Conservation (phyloP, 2,888 invertebrate species). For the Conus canariensis region DNA sequence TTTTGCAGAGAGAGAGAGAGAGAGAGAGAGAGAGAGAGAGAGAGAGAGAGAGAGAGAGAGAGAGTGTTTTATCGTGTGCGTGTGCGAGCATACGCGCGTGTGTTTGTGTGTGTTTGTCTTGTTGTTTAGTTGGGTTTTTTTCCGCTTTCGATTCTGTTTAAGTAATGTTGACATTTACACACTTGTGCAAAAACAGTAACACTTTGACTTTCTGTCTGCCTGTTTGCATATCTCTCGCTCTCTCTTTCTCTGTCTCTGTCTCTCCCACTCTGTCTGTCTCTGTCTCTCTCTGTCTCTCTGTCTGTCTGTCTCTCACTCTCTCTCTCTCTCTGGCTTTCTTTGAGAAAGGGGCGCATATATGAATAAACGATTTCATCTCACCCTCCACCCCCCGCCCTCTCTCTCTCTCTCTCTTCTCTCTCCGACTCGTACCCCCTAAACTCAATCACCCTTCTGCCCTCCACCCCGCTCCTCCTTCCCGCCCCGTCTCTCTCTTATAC, state of each 20-base stretch:
- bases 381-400: neutral
- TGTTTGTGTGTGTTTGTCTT: conserved; percentile 20
- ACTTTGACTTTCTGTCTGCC: too few relatives aligned
- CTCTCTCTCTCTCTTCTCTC: neutral
- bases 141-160: too few relatives aligned
- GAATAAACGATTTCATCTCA: neutral
- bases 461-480: neutral
- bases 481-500: neutral
- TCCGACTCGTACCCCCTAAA: neutral
- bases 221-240: neutral
- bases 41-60: too few relatives aligned
- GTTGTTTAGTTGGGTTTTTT: neutral
- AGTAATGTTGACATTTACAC: too few relatives aligned
- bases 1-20: neutral
- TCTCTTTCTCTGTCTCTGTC: neutral
- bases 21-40: too few relatives aligned
- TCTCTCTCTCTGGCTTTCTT: neutral
- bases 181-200: too few relatives aligned
- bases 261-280: neutral
- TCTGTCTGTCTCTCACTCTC: neutral
- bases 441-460: neutral
- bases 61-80: conserved; percentile 1
- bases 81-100: conserved; percentile 8
- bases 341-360: neutral
- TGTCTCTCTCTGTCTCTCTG: neutral